A percentile compares a stretch with the other conserved stretches of the same genome.
These are phyloP conservation scores for Rhogogaster chlorosoma DNA, from an alignment of 2,888 invertebrate genomes.

Conservation along the genomic window DNA sequence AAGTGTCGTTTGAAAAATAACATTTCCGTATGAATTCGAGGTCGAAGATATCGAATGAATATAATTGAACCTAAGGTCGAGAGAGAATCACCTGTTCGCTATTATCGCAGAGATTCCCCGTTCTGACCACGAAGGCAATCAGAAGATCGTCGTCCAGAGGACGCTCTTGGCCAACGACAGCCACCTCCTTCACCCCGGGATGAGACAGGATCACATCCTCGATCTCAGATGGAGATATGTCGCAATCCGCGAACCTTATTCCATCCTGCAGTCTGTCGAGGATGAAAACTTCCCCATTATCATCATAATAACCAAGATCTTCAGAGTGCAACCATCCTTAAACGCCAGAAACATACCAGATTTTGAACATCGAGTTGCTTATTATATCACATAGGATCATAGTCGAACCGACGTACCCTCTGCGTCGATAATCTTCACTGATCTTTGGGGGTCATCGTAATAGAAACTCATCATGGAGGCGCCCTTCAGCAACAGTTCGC, in stretches of 20 bases:
- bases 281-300: constrained; percentile 68
- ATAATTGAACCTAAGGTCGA: too few relatives aligned
- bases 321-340: constrained; percentile 72
- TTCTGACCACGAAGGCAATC: constrained; percentile 67
- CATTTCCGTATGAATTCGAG: too few relatives aligned
- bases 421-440: constrained; percentile 56
- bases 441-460: background rate
- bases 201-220: constrained; percentile 66
- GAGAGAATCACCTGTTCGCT: constrained; percentile 3
- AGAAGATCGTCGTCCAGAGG: constrained; percentile 68
- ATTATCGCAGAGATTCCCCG: background rate
- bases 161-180: constrained; percentile 68
- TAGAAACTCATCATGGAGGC: constrained; percentile 8
- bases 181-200: constrained; percentile 68
- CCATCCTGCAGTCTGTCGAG: constrained; percentile 71
- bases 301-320: constrained; percentile 70
- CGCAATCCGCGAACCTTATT: constrained; percentile 70
- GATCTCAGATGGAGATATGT: constrained; percentile 70
- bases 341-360: background rate
- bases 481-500: constrained; percentile 54
- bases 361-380: background rate
- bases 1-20: too few relatives aligned
- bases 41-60: too few relatives aligned
- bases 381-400: background rate
- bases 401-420: constrained; percentile 57